Conservation (phyloP, 1,140 invertebrate species). For the Zaprionus lachaisei region DNA sequence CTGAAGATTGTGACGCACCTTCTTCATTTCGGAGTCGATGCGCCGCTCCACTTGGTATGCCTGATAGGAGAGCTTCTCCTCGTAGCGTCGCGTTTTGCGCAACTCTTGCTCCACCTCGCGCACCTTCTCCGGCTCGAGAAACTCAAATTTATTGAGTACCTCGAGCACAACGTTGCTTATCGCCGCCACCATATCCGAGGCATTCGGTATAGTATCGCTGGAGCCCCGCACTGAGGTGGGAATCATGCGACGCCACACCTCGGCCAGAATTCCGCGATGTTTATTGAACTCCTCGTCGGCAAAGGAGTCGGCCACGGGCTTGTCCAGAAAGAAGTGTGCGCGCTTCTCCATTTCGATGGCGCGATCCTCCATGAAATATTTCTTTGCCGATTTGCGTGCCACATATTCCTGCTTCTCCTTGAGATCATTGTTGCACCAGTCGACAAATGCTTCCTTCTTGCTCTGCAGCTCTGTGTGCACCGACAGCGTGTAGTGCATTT, state of each 20-base stretch:
- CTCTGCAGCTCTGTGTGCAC: constrained; percentile 74
- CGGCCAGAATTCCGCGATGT: constrained; percentile 59
- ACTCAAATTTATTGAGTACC: constrained; percentile 67
- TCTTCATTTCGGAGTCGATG: constrained; percentile 77
- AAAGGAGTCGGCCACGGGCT: constrained; percentile 59
- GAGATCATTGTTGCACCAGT: constrained; percentile 73
- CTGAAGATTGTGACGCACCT: constrained; percentile 72
- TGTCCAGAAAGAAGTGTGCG: constrained; percentile 42
- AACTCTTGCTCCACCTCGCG: constrained; percentile 48
- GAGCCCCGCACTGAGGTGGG: constrained; percentile 64
- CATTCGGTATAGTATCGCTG: constrained; percentile 53
- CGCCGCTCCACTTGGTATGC: constrained; percentile 74
- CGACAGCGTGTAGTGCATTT: constrained; percentile 76
- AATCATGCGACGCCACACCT: constrained; percentile 72
- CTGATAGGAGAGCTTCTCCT: constrained; percentile 64
- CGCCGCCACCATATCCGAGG: constrained; percentile 73
- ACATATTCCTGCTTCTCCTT: constrained; percentile 76
- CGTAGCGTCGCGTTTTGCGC: constrained; percentile 59
- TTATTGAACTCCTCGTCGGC: constrained; percentile 62
- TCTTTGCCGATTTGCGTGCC: constrained; percentile 73
- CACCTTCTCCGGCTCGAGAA: constrained; percentile 59
- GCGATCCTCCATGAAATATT: constrained; percentile 79
- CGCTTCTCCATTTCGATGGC: constrained; percentile 64
- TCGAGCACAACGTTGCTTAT: constrained; percentile 71
- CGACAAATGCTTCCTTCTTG: constrained; percentile 63